These are phyloP conservation scores for Salminus brasiliensis DNA, from an alignment of 2,113 vertebrate genomes.

Conservation along the genomic window DNA sequence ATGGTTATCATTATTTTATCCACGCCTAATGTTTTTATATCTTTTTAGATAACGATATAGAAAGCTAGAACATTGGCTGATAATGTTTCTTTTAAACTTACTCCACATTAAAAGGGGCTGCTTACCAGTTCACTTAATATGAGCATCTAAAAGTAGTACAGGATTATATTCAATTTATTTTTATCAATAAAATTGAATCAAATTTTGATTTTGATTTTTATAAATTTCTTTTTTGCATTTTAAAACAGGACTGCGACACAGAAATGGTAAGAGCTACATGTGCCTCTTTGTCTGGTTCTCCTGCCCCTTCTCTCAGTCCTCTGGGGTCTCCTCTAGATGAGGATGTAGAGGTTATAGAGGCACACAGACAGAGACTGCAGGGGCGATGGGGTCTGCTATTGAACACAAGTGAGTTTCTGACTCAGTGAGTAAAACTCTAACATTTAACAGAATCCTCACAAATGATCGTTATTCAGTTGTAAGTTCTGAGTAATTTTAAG, in stretches of 20 bases:
- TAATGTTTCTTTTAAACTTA: too few species aligned
- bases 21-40: too few species aligned
- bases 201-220: too few species aligned
- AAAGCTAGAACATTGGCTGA: too few species aligned
- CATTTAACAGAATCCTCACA: neutral
- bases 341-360: constrained; percentile 64
- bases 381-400: constrained; percentile 68
- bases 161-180: too few species aligned
- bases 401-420: constrained; percentile 58
- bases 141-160: too few species aligned
- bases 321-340: constrained; percentile 54
- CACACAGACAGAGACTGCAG: constrained; percentile 64
- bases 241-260: constrained; percentile 48
- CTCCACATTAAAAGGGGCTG: too few species aligned
- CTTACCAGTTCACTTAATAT: too few species aligned
- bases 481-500: neutral
- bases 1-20: neutral
- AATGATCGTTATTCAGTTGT: neutral
- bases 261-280: constrained; percentile 57
- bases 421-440: neutral
- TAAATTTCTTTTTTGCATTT: too few species aligned
- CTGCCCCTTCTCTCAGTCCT: constrained; percentile 60
- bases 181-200: too few species aligned
- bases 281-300: constrained; percentile 66
- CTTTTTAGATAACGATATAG: too few species aligned